Conservation (phyloP, 2,113 vertebrate species). For the Phyllopteryx taeniolatus region DNA sequence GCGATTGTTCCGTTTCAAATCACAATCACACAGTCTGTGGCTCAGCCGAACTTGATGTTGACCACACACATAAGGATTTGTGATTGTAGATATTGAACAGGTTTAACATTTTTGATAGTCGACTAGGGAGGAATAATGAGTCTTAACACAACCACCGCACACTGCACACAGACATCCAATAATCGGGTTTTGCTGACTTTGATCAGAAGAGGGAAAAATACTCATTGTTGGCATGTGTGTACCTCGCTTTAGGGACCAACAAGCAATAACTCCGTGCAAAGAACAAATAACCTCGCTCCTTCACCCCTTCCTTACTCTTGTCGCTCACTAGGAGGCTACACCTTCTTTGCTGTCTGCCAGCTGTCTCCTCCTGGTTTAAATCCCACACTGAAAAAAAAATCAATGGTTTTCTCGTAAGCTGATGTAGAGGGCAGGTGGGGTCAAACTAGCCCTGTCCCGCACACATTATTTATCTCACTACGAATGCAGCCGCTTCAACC, state of each 20-base stretch:
- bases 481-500: neutral
- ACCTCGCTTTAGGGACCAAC: slow-evolving; percentile 44
- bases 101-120: too few relatives aligned
- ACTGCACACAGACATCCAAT: neutral
- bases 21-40: too few relatives aligned
- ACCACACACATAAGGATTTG: too few relatives aligned
- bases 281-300: slow-evolving; percentile 40
- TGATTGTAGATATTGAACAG: too few relatives aligned
- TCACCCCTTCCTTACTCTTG: slow-evolving; percentile 5
- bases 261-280: slow-evolving; percentile 32
- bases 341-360: neutral
- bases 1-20: too few relatives aligned
- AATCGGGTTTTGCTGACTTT: neutral
- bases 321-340: neutral
- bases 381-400: slow-evolving; percentile 59
- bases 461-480: slow-evolving; percentile 25
- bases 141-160: too few relatives aligned
- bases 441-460: slow-evolving; percentile 38
- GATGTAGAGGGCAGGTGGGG: slow-evolving; percentile 44
- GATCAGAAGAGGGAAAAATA: neutral
- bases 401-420: slow-evolving; percentile 41
- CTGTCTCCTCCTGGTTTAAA: slow-evolving; percentile 46
- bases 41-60: too few relatives aligned
- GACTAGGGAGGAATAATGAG: too few relatives aligned
- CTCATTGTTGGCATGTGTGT: neutral